Conservation (phyloP, 2,113 vertebrate genomes). For the Calonectris borealis region DNA sequence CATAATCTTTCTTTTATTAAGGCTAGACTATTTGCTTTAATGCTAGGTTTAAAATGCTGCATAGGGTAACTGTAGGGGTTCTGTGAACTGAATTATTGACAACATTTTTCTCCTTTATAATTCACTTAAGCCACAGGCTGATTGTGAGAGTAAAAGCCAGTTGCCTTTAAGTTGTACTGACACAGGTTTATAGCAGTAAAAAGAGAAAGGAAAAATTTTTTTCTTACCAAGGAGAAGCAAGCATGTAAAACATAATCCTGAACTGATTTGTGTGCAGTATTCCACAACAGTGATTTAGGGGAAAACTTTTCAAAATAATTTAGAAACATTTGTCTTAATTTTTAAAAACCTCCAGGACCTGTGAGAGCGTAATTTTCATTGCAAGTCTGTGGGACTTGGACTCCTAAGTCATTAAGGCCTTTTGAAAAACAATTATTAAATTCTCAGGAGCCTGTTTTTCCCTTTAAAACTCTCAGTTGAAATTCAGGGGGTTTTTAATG, state of each 20-base stretch:
- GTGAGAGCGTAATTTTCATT: neutral
- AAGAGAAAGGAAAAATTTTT: neutral
- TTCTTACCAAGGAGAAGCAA: neutral
- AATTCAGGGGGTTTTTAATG: accelerated
- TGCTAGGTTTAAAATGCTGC: neutral
- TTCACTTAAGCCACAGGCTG: neutral
- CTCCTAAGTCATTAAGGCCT: neutral
- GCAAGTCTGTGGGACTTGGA: neutral
- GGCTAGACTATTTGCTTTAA: neutral
- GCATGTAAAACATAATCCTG: neutral
- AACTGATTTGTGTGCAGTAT: neutral
- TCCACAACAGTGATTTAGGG: neutral
- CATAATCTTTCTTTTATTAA: slow-evolving; percentile 38
- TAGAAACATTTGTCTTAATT: neutral
- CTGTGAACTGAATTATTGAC: neutral
- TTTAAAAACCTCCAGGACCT: neutral
- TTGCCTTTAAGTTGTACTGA: neutral
- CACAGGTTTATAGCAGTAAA: neutral
- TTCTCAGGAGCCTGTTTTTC: neutral
- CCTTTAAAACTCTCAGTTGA: neutral
- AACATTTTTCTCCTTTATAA: neutral
- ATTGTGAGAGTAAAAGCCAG: neutral
- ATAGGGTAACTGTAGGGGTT: neutral
- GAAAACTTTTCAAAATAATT: neutral
- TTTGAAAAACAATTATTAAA: neutral